Evolutionary conservation across 2,113 vertebrate genomes (phyloP).

Genomic region (Scopus umbretta): DNA sequence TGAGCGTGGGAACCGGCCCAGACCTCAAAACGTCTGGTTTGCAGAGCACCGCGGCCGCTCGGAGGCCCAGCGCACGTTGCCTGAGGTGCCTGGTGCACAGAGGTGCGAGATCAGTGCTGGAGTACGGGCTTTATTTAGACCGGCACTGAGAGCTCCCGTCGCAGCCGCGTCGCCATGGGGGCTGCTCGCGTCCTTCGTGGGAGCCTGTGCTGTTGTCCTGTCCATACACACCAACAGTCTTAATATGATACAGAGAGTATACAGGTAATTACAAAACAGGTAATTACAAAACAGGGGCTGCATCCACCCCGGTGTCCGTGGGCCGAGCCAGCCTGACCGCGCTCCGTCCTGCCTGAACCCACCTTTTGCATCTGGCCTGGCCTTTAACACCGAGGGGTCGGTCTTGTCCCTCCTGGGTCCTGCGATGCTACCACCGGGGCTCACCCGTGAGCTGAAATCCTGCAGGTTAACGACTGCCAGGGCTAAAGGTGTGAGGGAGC

Average conservation of each 20-base stretch:
- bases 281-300: background rate
- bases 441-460: background rate
- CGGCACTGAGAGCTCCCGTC: background rate
- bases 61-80: background rate
- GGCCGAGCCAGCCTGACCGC: background rate
- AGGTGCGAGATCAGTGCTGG: background rate
- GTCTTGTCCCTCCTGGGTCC: background rate
- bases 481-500: background rate
- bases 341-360: background rate
- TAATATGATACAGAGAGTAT: background rate
- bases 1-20: background rate
- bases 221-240: background rate
- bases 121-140: conserved; percentile 17
- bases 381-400: background rate
- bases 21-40: no score
- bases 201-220: background rate
- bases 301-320: rapidly evolving
- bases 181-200: rapidly evolving
- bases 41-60: background rate
- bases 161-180: rapidly evolving
- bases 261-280: background rate
- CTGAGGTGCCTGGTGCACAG: background rate
- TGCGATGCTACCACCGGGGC: background rate
- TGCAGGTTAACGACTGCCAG: rapidly evolving
- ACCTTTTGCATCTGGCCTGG: background rate